phyloP scores from a whole-genome alignment of 2,113 vertebrate species.

The Ranitomeya variabilis region DNA sequence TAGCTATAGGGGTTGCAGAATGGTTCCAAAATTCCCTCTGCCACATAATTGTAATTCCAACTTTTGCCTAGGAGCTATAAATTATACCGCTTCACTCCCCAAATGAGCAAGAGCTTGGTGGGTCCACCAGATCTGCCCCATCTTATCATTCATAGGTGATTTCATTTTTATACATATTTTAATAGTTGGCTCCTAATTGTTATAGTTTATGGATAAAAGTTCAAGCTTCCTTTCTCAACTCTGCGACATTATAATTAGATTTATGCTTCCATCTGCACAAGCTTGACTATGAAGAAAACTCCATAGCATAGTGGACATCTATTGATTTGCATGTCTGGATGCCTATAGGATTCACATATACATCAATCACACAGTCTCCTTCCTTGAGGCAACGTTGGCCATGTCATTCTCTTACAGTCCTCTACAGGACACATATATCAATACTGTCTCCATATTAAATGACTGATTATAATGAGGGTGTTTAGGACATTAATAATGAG shows the following conservation, averaged over 20 bases:
- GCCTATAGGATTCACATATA: background rate
- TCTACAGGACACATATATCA: background rate
- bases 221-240: background rate
- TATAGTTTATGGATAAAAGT: background rate
- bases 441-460: background rate
- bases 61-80: too few relatives aligned
- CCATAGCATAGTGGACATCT: background rate
- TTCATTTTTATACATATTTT: background rate
- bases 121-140: too few relatives aligned
- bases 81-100: too few relatives aligned
- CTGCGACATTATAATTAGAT: background rate
- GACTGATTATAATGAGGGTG: background rate
- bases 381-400: background rate
- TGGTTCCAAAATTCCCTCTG: too few relatives aligned
- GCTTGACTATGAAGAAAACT: background rate
- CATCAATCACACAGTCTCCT: background rate
- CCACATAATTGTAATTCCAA: too few relatives aligned
- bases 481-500: background rate
- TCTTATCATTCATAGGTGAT: background rate
- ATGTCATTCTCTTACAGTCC: background rate
- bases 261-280: background rate
- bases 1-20: too few relatives aligned
- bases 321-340: background rate
- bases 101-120: too few relatives aligned
- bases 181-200: background rate